Evolutionary conservation across 2,888 invertebrate genomes (phyloP), one percentile per base, ranked within the genome.

Genomic region (Chesias legatella): DNA sequence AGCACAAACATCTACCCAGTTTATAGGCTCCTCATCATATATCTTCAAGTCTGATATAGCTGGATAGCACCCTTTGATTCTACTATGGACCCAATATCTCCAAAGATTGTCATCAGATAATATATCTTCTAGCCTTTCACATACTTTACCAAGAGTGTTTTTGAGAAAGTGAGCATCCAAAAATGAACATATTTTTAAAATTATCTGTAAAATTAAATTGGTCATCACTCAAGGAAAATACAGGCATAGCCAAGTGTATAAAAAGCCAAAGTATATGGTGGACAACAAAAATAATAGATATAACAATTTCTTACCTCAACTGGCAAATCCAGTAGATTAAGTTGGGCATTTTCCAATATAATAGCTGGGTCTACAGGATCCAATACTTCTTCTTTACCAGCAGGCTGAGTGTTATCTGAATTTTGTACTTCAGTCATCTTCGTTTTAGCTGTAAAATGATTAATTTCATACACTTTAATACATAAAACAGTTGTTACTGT

Each of bases 161-260:
- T 88, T 88, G 47, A 91, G 68, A 54, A 89, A 89, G 53, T 85
- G 76, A 45, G 90, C 89, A 67, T 91, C 90, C 60, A 91, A 54
- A 59, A 84, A 90, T 20, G 90, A 89, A 58, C 90, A 91, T 65
- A 91, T 91, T 66, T 91, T 89, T 47, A 91, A 74, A 53, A 91
- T 84, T 55, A 91, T 88, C 90, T 91, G 78, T 36, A 86, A 88
- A 33, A 48, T n/a, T 17, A 5, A 2, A 17, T 3, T 17, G 13
- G 2, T 17, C 5, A 17, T 2, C 5, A 17, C 5, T 17, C n/a
- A n/a, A n/a, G n/a, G n/a, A 17, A 17, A 17, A 17, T 17, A 17
- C 5, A 3, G 13, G 13, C 13, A 2, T 17, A 17, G 13, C 13
- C 13, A 17, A 17, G 5, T 17, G 5, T 17, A 17, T 17, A 17